phyloP scores from a whole-genome alignment of 1,140 invertebrate genomes.

The Vanessa tameamea region DNA sequence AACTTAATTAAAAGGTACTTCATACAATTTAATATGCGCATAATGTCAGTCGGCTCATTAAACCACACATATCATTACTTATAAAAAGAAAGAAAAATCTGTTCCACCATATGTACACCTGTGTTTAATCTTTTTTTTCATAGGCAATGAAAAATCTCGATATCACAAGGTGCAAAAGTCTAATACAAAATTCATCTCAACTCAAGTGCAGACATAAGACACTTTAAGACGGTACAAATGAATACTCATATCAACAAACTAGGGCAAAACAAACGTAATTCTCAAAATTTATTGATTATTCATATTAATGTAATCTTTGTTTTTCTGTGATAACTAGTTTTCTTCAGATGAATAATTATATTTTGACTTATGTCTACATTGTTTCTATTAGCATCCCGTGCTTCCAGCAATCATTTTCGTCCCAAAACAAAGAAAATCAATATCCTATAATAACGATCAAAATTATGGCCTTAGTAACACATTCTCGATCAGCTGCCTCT shows the following conservation, averaged over 20 bases:
- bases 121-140: constrained; percentile 56
- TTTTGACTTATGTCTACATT: constrained; percentile 19
- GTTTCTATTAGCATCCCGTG: constrained; percentile 58
- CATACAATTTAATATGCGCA: no score
- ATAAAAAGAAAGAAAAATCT: constrained; percentile 28
- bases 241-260: no score
- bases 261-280: no score
- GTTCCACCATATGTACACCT: constrained; percentile 54
- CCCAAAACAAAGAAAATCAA: constrained; percentile 69
- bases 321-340: neutral
- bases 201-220: constrained; percentile 9
- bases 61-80: neutral
- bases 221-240: neutral
- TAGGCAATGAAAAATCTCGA: constrained; percentile 57
- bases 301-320: neutral
- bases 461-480: constrained; percentile 68
- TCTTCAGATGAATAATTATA: neutral
- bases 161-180: constrained; percentile 70
- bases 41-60: neutral
- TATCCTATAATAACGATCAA: constrained; percentile 62
- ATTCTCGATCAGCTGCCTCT: constrained; percentile 67
- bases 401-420: constrained; percentile 48
- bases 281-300: neutral
- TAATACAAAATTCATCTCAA: constrained; percentile 48
- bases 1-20: no score